These are phyloP conservation scores for Dryobotodes eremita DNA, from an alignment of 2,888 invertebrate species.

Conservation along the genomic window DNA sequence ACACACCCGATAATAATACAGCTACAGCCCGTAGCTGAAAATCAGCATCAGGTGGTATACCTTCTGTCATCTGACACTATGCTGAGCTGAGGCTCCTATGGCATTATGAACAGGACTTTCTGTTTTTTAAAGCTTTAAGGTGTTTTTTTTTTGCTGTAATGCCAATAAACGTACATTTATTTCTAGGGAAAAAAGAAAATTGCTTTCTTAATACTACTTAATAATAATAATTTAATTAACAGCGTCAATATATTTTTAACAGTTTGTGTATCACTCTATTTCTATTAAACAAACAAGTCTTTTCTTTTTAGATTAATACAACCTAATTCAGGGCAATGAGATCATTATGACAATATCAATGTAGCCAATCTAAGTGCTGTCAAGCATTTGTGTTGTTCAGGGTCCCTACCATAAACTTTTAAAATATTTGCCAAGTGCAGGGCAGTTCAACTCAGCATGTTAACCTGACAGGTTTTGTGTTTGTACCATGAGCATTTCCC, in stretches of 20 bases:
- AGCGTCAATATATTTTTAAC: background rate
- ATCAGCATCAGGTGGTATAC: background rate
- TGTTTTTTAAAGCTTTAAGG: background rate
- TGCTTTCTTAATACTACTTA: background rate
- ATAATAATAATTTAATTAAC: too few relatives aligned
- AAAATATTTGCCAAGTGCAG: too few relatives aligned
- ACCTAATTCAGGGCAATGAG: slow-evolving; percentile 30
- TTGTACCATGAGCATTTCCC: too few relatives aligned
- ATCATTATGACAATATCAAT: slow-evolving; percentile 21
- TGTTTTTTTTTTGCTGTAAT: background rate
- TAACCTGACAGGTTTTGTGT: too few relatives aligned
- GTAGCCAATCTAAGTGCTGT: slow-evolving; percentile 25
- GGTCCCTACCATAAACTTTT: too few relatives aligned
- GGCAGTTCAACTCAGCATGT: too few relatives aligned
- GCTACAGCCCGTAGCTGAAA: background rate
- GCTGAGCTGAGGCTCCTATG: background rate
- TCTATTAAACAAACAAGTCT: background rate
- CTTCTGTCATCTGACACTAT: background rate
- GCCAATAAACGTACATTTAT: background rate
- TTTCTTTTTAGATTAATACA: background rate
- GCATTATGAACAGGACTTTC: background rate
- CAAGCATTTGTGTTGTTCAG: slow-evolving; percentile 9
- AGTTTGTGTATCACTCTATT: background rate
- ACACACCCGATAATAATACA: background rate
- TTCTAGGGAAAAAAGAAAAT: background rate